Base-by-base conservation (phyloP, 2,888 invertebrate genomes). In the Invenusta paracnida region DNA sequence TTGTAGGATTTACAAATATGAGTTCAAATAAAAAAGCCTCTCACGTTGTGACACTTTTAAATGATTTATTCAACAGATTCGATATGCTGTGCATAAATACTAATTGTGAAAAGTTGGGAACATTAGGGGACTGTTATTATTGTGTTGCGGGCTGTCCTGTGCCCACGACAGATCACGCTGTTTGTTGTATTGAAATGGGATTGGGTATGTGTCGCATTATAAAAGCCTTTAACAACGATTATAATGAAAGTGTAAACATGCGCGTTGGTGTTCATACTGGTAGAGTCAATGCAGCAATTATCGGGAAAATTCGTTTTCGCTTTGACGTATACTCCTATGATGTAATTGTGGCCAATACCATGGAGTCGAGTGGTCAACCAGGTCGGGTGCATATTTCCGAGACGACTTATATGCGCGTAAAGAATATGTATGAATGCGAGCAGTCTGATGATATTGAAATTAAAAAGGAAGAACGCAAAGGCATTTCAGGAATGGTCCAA, bases 301-400 rank as follows among this genome's bases (percentile, higher is more conserved):
- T 98, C 0, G 98, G 98, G 5, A 97, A 96, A 0, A 94, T 94
- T 85, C 93, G 97, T 86, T 97, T 98, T 90, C 97, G 98, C 91
- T 98, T 98, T 92, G 98, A 98, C 91, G 98, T 98, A 0, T 98
- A 97, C 96, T 97, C 97, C 88, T 97, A 98, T 90, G 98, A 98
- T 90, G 98, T 98, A 0, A 94, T 95, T 0, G 93, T 97, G 86
- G 98, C 98, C 0, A 98, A 98, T 91, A 95, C 93, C 92, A 96
- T 98, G 95, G 98, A 98, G 90, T 96, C 96, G 0, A 95, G 95
- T 0, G 97, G 96, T 2, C 94, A 94, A 89, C 95, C 96, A 2
- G 86, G 86, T 31, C 23, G 85, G 31, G 84, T 86, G n/a, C 98
- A 98, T 92, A 94, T 98, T 87, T 97, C 97, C 0, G 96, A 96